Conservation (phyloP, 1,140 invertebrate species). For the Aculops lycopersici region DNA sequence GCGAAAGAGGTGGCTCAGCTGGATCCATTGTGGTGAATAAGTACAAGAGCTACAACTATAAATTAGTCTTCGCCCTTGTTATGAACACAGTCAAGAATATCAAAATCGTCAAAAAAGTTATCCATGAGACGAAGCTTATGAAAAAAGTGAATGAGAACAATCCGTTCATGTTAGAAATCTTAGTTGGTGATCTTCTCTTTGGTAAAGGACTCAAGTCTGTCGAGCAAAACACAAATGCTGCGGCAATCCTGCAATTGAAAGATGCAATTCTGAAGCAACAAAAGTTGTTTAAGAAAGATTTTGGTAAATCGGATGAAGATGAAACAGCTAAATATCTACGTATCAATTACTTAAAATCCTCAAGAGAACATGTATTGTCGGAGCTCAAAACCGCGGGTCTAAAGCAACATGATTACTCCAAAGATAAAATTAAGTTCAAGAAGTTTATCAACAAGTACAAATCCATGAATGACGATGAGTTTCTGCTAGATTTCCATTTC, state of each 20-base stretch:
- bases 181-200: not conserved
- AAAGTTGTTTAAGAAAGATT: not conserved
- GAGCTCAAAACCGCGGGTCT: not conserved
- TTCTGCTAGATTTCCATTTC: not conserved
- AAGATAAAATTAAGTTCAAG: not conserved
- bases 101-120: not conserved
- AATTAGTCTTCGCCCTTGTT: not conserved
- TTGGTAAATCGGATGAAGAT: not conserved
- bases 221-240: not conserved
- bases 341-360: not conserved
- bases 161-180: not conserved
- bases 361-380: not conserved
- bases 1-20: not conserved
- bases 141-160: not conserved
- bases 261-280: not conserved
- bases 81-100: not conserved
- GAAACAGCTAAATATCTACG: not conserved
- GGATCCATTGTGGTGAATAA: not conserved
- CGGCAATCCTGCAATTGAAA: not conserved
- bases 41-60: not conserved
- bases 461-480: not conserved
- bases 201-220: not conserved
- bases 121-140: not conserved
- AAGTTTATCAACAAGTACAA: not conserved
- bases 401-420: not conserved